These are phyloP conservation scores for Pelosia muscerda DNA, from an alignment of 2,888 invertebrate species.

Conservation along the genomic window DNA sequence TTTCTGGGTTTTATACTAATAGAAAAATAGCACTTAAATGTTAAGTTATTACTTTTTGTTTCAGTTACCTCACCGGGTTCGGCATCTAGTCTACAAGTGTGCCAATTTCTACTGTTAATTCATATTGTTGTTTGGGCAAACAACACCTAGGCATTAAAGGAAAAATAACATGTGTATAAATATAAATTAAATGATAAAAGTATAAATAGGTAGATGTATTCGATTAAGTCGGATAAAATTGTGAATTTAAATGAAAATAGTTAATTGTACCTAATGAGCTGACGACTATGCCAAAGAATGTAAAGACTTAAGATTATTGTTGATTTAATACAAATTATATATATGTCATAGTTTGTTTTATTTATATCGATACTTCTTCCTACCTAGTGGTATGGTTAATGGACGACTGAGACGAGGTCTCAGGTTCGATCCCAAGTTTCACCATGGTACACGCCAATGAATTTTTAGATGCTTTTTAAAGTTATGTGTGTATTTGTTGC, in stretches of 20 bases:
- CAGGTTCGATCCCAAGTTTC: too few species aligned
- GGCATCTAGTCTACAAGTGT: slow-evolving; percentile 70
- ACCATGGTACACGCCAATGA: too few species aligned
- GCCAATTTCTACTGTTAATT: slow-evolving; percentile 76
- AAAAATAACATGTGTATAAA: slow-evolving; percentile 53
- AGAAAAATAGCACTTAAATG: too few species aligned
- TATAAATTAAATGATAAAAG: slow-evolving; percentile 60
- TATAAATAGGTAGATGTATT: slow-evolving; percentile 72
- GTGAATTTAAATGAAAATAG: slow-evolving; percentile 74
- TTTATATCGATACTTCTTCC: slow-evolving; percentile 51
- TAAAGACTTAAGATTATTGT: slow-evolving; percentile 85
- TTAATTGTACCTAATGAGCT: slow-evolving; percentile 73
- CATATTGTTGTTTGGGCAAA: slow-evolving; percentile 75
- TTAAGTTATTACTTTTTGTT: slow-evolving; percentile 59
- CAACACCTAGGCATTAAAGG: slow-evolving; percentile 68
- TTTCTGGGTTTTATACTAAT: too few species aligned
- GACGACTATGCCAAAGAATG: slow-evolving; percentile 83
- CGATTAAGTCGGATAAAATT: slow-evolving; percentile 67
- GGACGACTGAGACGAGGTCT: too few species aligned
- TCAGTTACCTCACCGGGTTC: slow-evolving; percentile 84
- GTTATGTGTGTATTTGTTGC: too few species aligned
- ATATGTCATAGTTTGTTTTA: slow-evolving; percentile 72
- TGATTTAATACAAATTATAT: slow-evolving; percentile 87
- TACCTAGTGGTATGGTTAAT: too few species aligned
- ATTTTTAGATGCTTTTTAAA: too few species aligned